These are phyloP conservation scores for Parnassius smintheus DNA, from an alignment of 2,888 invertebrate species.

Conservation along the genomic window DNA sequence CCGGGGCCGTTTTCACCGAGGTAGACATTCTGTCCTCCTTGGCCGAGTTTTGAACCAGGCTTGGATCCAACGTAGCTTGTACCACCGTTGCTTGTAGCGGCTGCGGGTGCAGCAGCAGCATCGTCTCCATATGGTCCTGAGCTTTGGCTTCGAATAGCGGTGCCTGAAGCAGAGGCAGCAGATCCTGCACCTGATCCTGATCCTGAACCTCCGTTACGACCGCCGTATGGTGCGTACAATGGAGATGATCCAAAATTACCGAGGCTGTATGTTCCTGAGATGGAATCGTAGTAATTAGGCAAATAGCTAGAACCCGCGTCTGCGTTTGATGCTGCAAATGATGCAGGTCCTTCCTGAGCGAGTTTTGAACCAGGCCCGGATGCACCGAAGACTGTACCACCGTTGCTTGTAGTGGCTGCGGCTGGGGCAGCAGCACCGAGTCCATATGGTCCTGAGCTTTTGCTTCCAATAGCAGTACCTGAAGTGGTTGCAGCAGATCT, in stretches of 20 bases:
- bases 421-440: neutral
- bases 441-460: neutral
- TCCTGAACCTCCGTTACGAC: no score
- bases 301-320: slow-evolving; percentile 5
- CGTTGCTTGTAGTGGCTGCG: neutral
- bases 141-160: neutral
- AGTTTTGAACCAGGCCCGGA: neutral
- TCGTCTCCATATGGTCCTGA: neutral
- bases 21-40: no score
- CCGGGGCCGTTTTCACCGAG: no score
- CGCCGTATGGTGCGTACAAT: neutral
- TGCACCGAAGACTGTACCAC: slow-evolving; percentile 3
- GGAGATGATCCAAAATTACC: no score
- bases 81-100: neutral
- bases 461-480: no score
- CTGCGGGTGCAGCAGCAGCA: neutral
- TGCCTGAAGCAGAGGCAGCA: slow-evolving; percentile 12
- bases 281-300: slow-evolving; percentile 11
- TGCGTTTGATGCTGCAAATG: slow-evolving; percentile 2
- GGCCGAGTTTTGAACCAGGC: no score
- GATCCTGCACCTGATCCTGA: slow-evolving; percentile 3
- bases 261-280: neutral
- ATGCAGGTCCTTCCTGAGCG: no score
- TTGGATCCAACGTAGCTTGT: slow-evolving; percentile 4
- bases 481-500: no score